These are phyloP conservation scores for Zeus faber DNA, from an alignment of 2,113 vertebrate species.

Conservation along the genomic window DNA sequence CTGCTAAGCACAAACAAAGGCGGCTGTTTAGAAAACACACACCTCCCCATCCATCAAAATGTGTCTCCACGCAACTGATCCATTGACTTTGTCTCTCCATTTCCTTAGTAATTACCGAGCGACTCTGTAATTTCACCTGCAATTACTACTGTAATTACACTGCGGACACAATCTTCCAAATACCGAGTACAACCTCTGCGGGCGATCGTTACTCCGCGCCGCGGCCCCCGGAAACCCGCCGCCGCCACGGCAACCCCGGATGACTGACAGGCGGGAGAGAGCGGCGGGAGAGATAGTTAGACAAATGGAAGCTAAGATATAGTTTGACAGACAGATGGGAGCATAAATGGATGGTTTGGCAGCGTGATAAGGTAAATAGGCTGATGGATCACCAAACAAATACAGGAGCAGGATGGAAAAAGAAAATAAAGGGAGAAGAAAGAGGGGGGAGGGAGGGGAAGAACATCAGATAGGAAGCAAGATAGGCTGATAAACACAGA, in stretches of 20 bases:
- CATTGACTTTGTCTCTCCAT: too few relatives aligned
- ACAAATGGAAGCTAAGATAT: constrained; percentile 79
- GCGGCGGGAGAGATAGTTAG: constrained; percentile 73
- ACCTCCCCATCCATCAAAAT: too few relatives aligned
- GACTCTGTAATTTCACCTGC: too few relatives aligned
- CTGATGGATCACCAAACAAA: constrained; percentile 81
- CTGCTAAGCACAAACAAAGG: too few relatives aligned
- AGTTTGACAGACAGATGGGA: constrained; percentile 81
- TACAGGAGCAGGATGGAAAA: constrained; percentile 68
- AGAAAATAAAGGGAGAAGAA: constrained; percentile 14
- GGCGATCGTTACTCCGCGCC: too few relatives aligned
- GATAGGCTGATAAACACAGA: constrained; percentile 78
- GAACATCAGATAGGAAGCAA: constrained; percentile 67
- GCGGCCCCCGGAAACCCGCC: constrained; percentile 29
- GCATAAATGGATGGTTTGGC: constrained; percentile 79
- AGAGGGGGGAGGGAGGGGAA: constrained; percentile 46
- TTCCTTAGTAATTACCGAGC: too few relatives aligned
- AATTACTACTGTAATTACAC: too few relatives aligned
- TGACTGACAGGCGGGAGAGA: constrained; percentile 76
- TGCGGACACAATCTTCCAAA: too few relatives aligned
- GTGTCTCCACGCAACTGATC: too few relatives aligned
- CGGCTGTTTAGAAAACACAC: too few relatives aligned
- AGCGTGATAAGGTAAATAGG: constrained; percentile 80
- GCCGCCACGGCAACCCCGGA: constrained; percentile 38
- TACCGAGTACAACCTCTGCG: too few relatives aligned